These are phyloP conservation scores for Hydrolagus affinis DNA, from an alignment of 2,113 vertebrate species.

Conservation along the genomic window DNA sequence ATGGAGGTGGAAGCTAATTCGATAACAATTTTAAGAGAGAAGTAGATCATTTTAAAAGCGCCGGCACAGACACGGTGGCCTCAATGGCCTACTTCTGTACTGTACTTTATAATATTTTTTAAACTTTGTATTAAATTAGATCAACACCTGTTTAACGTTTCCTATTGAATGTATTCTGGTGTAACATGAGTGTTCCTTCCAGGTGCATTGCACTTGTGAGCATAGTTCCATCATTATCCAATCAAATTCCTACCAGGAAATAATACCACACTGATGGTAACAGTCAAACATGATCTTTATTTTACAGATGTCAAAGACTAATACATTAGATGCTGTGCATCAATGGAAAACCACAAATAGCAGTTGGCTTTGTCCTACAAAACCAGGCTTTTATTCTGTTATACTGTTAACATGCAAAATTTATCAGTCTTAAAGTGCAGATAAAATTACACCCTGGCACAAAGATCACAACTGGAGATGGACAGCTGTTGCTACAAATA, in stretches of 20 bases:
- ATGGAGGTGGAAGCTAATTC: too few species aligned
- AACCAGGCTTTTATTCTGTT: constrained; percentile 28
- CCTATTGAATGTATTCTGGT: neutral
- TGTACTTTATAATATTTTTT: too few species aligned
- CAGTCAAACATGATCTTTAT: constrained; percentile 28
- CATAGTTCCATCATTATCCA: neutral
- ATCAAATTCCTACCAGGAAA: neutral
- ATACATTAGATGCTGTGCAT: constrained; percentile 21
- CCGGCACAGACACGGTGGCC: too few species aligned
- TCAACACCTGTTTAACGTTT: neutral
- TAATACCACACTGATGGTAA: neutral
- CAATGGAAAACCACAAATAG: constrained; percentile 26
- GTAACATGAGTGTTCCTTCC: too few species aligned
- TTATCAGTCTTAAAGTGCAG: constrained; percentile 31
- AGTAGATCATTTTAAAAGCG: too few species aligned
- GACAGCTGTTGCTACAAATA: constrained; percentile 20
- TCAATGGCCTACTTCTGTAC: too few species aligned
- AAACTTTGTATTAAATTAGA: neutral
- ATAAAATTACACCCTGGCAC: constrained; percentile 29
- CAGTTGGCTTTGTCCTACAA: constrained; percentile 28
- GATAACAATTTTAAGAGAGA: too few species aligned
- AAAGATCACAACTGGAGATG: neutral
- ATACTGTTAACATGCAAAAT: constrained; percentile 30
- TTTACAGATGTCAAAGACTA: constrained; percentile 30
- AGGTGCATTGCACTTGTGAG: neutral